Evolutionary conservation across 2,797 vertebrate species (phyloP).

Genomic region (Crax fasciolata): DNA sequence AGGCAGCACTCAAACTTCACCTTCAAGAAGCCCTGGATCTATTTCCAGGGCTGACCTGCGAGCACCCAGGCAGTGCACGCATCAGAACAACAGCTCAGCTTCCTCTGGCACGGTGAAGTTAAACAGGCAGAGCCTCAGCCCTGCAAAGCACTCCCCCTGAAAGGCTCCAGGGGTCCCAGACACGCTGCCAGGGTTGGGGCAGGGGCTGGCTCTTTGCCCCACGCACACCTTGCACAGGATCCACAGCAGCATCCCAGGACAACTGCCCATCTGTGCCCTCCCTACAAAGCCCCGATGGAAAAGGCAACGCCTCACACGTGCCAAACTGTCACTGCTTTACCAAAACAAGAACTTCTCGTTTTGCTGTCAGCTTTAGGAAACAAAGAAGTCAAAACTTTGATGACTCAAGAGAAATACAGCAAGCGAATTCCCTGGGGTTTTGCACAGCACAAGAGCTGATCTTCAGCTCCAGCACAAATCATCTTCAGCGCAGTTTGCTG

Average conservation of each 20-base stretch:
- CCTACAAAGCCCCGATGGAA: not conserved
- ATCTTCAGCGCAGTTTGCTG: not conserved
- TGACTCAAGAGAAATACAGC: accelerated
- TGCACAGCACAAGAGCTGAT: not conserved
- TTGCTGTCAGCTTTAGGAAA: not conserved
- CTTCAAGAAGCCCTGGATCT: constrained; percentile 22
- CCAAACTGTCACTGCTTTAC: not conserved
- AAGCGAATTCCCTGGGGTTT: not conserved
- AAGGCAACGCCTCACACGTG: accelerated
- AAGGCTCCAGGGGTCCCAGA: not conserved
- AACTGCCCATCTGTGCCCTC: not conserved
- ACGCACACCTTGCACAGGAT: accelerated
- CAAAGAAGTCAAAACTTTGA: not conserved
- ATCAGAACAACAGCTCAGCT: accelerated
- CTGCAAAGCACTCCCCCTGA: not conserved
- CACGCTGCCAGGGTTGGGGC: accelerated
- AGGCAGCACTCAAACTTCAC: constrained; percentile 41
- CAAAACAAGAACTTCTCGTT: not conserved
- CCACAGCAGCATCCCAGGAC: not conserved
- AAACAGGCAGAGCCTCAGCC: not conserved
- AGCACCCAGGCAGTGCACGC: not conserved
- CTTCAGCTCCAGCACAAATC: not conserved
- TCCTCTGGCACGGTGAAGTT: accelerated
- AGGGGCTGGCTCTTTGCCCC: not conserved
- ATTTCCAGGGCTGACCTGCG: not conserved